Evolutionary conservation across 1,140 invertebrate genomes (phyloP).

Genomic region (Parapsyche elsis): DNA sequence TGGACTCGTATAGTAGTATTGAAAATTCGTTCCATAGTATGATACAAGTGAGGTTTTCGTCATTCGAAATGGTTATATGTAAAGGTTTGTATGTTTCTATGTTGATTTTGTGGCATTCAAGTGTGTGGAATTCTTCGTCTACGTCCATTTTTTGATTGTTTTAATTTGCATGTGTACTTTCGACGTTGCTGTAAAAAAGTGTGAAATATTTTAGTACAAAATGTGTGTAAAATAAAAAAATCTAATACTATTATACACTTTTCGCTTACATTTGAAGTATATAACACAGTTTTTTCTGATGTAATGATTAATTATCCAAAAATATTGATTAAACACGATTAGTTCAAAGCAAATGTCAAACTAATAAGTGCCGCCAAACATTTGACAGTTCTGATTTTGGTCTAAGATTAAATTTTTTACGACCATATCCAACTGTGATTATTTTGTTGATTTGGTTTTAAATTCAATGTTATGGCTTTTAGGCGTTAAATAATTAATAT

Average conservation of each 20-base stretch:
- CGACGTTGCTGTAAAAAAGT: background rate
- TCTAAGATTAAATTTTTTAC: background rate
- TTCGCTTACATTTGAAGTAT: background rate
- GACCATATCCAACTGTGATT: too few species aligned
- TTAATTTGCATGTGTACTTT: background rate
- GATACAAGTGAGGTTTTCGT: background rate
- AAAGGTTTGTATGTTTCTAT: slow-evolving; percentile 13
- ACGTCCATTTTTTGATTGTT: background rate
- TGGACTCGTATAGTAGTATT: background rate
- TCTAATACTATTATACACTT: background rate
- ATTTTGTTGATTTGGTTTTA: too few species aligned
- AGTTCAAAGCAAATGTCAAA: background rate
- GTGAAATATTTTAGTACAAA: background rate
- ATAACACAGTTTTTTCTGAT: background rate
- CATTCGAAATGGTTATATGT: background rate
- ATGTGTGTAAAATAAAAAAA: background rate
- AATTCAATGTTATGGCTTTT: too few species aligned
- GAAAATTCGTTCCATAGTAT: slow-evolving; percentile 28
- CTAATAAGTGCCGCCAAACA: background rate
- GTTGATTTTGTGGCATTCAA: background rate
- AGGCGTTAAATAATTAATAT: too few species aligned
- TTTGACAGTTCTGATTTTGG: background rate
- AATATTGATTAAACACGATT: too few species aligned
- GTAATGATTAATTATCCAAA: background rate
- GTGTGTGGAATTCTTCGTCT: background rate